A percentile compares a stretch with the other conserved stretches of the same genome.
Evolutionary conservation across 2,797 vertebrate species (phyloP).

Genomic region (Halcyon badia): DNA sequence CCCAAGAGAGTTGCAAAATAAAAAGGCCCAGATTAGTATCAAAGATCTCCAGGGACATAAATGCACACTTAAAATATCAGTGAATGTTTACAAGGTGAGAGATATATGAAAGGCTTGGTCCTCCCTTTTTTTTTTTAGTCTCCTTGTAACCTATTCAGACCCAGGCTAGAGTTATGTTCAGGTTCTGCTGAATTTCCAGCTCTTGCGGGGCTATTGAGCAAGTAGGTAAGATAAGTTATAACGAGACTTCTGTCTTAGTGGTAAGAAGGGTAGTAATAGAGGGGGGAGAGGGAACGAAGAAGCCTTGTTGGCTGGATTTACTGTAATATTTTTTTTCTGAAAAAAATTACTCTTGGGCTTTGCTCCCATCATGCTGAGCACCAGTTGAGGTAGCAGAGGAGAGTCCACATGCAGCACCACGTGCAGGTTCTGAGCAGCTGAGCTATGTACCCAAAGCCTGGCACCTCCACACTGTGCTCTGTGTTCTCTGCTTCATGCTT

Average conservation of each 20-base stretch:
- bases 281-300: not conserved
- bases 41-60: not conserved
- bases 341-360: not conserved
- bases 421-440: accelerated
- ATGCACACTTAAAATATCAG: not conserved
- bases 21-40: not conserved
- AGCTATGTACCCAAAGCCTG: not conserved
- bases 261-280: not conserved
- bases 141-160: not conserved
- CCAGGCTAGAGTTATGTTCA: not conserved
- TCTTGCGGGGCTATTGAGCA: not conserved
- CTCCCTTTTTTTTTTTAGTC: not conserved
- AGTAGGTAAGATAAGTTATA: not conserved
- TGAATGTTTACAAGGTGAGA: not conserved
- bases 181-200: not conserved
- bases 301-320: not conserved
- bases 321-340: not conserved
- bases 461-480: not conserved
- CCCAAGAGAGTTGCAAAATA: not conserved
- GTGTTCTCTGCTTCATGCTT: not conserved
- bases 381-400: not conserved
- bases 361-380: not conserved
- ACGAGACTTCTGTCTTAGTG: not conserved
- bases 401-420: accelerated
- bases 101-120: accelerated